Evolutionary conservation across 2,888 invertebrate species (phyloP), one percentile per base, ranked within the genome.

Genomic region (Drosophila flavopinicola): DNA sequence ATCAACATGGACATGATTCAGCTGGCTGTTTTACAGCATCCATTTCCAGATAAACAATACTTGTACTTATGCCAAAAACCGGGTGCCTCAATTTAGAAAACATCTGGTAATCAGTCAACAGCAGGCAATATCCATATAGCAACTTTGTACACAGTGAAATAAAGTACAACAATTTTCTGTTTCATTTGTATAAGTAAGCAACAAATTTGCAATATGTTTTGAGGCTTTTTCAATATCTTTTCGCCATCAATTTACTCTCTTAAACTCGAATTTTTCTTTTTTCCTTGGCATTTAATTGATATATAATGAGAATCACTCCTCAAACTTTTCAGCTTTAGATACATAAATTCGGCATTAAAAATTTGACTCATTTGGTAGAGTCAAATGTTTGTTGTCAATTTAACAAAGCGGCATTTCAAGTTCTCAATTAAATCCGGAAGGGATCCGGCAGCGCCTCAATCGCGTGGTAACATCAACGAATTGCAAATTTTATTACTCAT

Each of bases 391-490:
- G 17, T n/a, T 25, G 17, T 20, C 11, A 32, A 25, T 57, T 41
- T n/a, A 27, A 53, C 42, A 38, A 29, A 49, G 20, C 37, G 33
- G 30, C 13, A 17, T 15, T 15, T 56, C 30, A 35, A 45, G 38
- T 20, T 17, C 47, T 53, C 44, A 15, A 56, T 42, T 53, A 25
- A 29, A 41, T 48, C 38, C 13, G 41, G 33, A 20, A 44, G 35
- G 35, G 54, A 61, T 59, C 45, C 30, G 48, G n/a, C 54, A 17
- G 1, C 11, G 39, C 17, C 45, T 39, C 49, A 66, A 79, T 85
- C 79, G 75, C 78, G 76, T 79, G 83, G 78, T 58, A 79, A 85
- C 57, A 82, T 85, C 76, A 75, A 56, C 69, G 45, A 69, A 64
- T 56, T 52, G 60, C 44, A 73, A 69, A 51, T 75, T 84, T 68